phyloP scores from a whole-genome alignment of 2,113 vertebrate genomes.

The Muntiacus reevesi region DNA sequence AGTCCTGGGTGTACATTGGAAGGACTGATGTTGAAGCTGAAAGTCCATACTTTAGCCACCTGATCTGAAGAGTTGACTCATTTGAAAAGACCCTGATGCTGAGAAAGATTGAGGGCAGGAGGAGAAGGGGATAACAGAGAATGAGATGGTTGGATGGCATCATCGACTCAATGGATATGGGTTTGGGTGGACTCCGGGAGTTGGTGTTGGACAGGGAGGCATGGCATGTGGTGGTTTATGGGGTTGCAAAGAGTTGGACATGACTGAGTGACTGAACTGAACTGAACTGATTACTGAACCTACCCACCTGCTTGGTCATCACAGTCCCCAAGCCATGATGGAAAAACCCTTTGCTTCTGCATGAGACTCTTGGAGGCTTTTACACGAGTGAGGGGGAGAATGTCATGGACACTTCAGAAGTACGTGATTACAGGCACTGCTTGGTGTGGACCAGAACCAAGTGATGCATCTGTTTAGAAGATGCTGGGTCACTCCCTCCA shows the following conservation, averaged over 20 bases:
- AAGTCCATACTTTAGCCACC: background rate
- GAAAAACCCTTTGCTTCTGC: background rate
- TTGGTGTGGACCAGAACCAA: rapidly evolving
- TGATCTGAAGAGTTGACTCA: background rate
- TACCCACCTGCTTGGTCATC: background rate
- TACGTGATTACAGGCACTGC: background rate
- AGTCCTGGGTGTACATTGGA: background rate
- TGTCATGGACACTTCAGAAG: background rate
- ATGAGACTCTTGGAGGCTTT: background rate
- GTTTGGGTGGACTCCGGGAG: background rate
- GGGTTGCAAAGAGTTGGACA: background rate
- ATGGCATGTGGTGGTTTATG: rapidly evolving
- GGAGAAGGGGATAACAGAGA: background rate
- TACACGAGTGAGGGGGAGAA: background rate
- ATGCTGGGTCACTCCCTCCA: background rate
- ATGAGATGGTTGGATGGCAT: background rate
- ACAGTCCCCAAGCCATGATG: background rate
- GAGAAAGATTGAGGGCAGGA: background rate
- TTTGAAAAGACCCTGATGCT: background rate
- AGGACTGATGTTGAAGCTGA: background rate
- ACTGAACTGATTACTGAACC: background rate
- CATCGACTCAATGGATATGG: background rate
- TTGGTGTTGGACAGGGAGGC: background rate
- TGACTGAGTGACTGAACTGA: background rate
- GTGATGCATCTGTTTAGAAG: background rate